Percentiles rank a stretch among this genome's conserved stretches.
phyloP scores from a whole-genome alignment of 1,140 invertebrate species.

The Lasaia peninsularis region DNA sequence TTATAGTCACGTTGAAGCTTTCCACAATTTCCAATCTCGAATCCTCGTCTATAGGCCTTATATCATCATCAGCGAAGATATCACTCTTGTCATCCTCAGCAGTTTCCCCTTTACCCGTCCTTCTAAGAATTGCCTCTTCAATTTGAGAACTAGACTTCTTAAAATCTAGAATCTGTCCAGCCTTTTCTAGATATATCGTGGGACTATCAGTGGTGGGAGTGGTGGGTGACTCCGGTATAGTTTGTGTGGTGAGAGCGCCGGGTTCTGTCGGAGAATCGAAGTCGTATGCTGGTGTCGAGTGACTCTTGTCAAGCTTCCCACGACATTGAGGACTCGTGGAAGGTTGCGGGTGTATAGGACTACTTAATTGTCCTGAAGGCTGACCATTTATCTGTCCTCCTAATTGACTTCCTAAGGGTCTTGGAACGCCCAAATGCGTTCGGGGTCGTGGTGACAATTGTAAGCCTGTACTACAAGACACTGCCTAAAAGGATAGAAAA shows the following conservation, averaged over 20 bases:
- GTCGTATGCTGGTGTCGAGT: conserved; percentile 87
- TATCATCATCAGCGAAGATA: conserved; percentile 17
- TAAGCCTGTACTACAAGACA: conserved; percentile 84
- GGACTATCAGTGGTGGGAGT: conserved; percentile 42
- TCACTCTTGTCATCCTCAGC: conserved; percentile 12
- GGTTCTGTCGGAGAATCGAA: conserved; percentile 58
- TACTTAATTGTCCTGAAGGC: too few relatives aligned
- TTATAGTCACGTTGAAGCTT: conserved; percentile 19
- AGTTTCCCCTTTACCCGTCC: conserved; percentile 26
- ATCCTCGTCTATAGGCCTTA: conserved; percentile 16
- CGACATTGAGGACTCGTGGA: conserved; percentile 29
- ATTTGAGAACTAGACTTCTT: conserved; percentile 63
- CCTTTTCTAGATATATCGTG: conserved; percentile 42
- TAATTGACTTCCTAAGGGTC: conserved; percentile 13
- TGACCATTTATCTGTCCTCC: too few relatives aligned
- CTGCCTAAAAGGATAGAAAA: conserved; percentile 43
- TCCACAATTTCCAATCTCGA: conserved; percentile 22
- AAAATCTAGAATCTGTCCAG: conserved; percentile 58
- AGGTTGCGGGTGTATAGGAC: too few relatives aligned
- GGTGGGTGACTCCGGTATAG: conserved; percentile 59
- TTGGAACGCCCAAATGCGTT: conserved; percentile 79
- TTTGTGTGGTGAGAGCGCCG: conserved; percentile 40
- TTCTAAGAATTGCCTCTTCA: conserved; percentile 53
- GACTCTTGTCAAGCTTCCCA: conserved; percentile 84
- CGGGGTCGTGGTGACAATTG: conserved; percentile 82